Conservation (phyloP, 2,113 vertebrate genomes). For the Chionomys nivalis region DNA sequence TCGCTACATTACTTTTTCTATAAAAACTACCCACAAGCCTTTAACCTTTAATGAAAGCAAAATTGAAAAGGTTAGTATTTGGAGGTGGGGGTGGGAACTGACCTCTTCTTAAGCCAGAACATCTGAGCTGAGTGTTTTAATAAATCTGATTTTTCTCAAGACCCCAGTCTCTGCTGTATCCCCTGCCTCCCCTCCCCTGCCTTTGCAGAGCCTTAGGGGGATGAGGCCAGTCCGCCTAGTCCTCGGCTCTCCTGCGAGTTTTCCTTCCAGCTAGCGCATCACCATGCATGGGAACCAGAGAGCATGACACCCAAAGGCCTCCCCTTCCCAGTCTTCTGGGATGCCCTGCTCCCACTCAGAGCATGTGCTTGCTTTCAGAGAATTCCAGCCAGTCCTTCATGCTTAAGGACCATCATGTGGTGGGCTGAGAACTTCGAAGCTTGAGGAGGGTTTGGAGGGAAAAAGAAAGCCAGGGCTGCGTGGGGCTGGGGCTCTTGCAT, state of each 20-base stretch:
- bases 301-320: slow-evolving; percentile 33
- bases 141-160: slow-evolving; percentile 76
- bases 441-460: not conserved
- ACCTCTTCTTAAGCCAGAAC: slow-evolving; percentile 53
- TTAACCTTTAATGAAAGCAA: slow-evolving; percentile 81
- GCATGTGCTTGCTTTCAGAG: slow-evolving; percentile 77
- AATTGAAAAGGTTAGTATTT: slow-evolving; percentile 75
- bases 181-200: not conserved
- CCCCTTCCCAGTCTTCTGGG: not conserved
- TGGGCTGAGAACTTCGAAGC: not conserved
- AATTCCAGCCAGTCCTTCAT: not conserved
- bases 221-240: slow-evolving; percentile 52
- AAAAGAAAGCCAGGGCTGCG: slow-evolving; percentile 50
- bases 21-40: slow-evolving; percentile 78
- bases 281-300: slow-evolving; percentile 68
- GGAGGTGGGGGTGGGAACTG: not conserved
- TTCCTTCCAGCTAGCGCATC: slow-evolving; percentile 62
- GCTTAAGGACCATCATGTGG: not conserved
- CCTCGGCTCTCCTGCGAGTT: slow-evolving; percentile 73
- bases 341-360: not conserved
- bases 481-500: slow-evolving; percentile 76
- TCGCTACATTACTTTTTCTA: slow-evolving; percentile 78
- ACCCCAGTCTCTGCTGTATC: slow-evolving; percentile 74
- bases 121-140: slow-evolving; percentile 74
- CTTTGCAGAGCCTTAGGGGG: not conserved